Evolutionary conservation across 2,113 vertebrate genomes (phyloP).

Genomic region (Psilopsiagon aymara): DNA sequence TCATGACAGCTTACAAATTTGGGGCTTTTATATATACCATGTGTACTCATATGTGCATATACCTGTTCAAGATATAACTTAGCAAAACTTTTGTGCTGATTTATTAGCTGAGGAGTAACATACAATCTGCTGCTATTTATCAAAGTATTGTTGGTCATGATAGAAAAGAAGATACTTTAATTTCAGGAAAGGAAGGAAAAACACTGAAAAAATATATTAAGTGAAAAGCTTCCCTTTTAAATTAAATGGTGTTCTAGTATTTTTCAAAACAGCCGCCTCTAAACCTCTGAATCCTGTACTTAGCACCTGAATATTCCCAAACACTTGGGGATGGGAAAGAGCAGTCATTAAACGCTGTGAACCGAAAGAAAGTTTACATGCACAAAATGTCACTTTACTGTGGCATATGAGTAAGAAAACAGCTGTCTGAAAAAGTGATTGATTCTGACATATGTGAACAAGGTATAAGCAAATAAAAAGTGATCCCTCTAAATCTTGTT

Average conservation of each 20-base stretch:
- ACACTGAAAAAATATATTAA: neutral
- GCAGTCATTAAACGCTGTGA: neutral
- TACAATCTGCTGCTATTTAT: neutral
- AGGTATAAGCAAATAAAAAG: constrained; percentile 40
- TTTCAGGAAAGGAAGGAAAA: neutral
- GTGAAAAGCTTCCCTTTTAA: neutral
- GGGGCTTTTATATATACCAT: neutral
- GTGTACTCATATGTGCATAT: neutral
- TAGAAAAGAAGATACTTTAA: neutral
- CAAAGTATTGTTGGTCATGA: neutral
- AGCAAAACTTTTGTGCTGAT: neutral
- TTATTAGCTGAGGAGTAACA: neutral
- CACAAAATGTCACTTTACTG: neutral
- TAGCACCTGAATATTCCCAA: neutral
- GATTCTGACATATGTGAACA: constrained; percentile 20
- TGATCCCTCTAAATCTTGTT: constrained; percentile 14
- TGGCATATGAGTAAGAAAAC: neutral
- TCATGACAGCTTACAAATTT: neutral
- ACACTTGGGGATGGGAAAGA: neutral
- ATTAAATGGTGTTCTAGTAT: neutral
- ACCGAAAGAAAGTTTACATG: neutral
- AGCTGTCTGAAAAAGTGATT: neutral
- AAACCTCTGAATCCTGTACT: neutral
- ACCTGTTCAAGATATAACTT: neutral
- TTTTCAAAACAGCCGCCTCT: neutral